A percentile compares a stretch with the other conserved stretches of the same genome.
Evolutionary conservation across 2,797 vertebrate species (phyloP).

Genomic region (Dermochelys coriacea): DNA sequence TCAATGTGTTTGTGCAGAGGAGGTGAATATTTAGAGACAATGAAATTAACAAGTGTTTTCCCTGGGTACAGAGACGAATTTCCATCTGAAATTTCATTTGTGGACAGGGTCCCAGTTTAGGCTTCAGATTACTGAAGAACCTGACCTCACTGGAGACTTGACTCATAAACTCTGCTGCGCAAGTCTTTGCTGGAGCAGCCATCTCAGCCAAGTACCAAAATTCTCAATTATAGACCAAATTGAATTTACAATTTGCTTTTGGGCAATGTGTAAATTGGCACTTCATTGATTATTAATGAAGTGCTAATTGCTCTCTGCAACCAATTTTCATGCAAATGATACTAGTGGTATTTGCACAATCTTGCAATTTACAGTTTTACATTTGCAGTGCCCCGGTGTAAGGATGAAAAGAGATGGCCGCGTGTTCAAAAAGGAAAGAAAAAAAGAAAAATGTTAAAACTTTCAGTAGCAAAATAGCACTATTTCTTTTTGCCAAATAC

Average conservation of each 20-base stretch:
- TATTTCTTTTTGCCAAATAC: constrained; percentile 37
- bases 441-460: constrained; percentile 65
- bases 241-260: constrained; percentile 83
- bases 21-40: neutral
- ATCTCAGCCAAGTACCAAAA: constrained; percentile 70
- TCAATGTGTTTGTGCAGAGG: neutral
- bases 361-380: constrained; percentile 76
- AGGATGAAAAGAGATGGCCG: constrained; percentile 72
- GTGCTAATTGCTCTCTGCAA: constrained; percentile 86
- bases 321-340: constrained; percentile 82
- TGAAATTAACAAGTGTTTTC: neutral
- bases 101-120: neutral
- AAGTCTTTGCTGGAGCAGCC: constrained; percentile 59
- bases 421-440: constrained; percentile 73
- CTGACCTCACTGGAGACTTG: neutral
- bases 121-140: neutral
- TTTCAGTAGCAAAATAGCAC: constrained; percentile 72
- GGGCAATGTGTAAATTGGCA: constrained; percentile 84
- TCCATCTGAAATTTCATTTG: neutral
- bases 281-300: constrained; percentile 88
- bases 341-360: constrained; percentile 77
- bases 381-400: constrained; percentile 66
- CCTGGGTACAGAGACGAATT: neutral
- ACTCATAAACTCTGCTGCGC: neutral
- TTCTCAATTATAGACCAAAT: constrained; percentile 79